These are phyloP conservation scores for Gavialis gangeticus DNA, from an alignment of 2,113 vertebrate species.

Conservation along the genomic window DNA sequence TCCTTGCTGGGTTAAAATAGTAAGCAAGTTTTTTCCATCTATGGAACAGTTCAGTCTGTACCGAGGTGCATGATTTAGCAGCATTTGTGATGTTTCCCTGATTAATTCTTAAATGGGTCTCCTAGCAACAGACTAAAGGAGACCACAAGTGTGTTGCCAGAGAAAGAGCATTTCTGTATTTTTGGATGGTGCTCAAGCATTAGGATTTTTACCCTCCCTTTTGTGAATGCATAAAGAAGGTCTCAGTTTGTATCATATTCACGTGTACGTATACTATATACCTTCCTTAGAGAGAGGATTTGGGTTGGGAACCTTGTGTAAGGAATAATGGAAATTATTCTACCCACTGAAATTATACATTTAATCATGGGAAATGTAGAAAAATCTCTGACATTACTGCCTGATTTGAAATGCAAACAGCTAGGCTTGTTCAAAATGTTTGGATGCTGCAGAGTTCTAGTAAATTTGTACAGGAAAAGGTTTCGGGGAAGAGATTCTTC, in stretches of 20 bases:
- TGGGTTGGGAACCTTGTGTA: not conserved
- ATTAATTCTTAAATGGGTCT: slow-evolving; percentile 76
- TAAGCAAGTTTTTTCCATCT: slow-evolving; percentile 34
- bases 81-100: slow-evolving; percentile 66
- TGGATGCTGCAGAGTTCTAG: not conserved
- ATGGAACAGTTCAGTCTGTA: slow-evolving; percentile 58
- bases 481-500: not conserved
- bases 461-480: not conserved
- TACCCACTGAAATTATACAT: not conserved
- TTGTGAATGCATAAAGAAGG: not conserved
- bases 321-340: not conserved
- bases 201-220: slow-evolving; percentile 16
- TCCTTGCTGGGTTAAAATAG: slow-evolving; percentile 22
- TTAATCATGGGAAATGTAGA: not conserved
- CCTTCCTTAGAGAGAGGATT: not conserved
- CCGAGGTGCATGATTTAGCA: slow-evolving; percentile 66
- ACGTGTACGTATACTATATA: not conserved
- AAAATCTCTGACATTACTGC: not conserved
- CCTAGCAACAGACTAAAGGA: slow-evolving; percentile 75
- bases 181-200: slow-evolving; percentile 4
- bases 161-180: slow-evolving; percentile 60
- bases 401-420: not conserved
- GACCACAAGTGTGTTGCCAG: slow-evolving; percentile 40
- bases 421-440: not conserved
- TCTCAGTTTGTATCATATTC: not conserved